These are phyloP conservation scores for Lasioglossum villosulum DNA, from an alignment of 2,888 invertebrate genomes.

Conservation along the genomic window DNA sequence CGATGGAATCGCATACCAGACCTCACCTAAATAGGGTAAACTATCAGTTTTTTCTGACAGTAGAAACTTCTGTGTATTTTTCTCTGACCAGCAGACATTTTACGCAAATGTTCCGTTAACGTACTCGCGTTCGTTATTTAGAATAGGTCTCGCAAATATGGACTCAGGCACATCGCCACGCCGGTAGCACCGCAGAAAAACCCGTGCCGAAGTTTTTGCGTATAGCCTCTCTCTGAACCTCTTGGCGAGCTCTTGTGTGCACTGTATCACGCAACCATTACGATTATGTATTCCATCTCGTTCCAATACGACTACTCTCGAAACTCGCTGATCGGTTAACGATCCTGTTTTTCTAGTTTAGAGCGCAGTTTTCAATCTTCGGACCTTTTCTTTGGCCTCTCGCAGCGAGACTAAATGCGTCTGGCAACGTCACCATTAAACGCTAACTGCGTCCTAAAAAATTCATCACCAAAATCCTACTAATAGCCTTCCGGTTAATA, in stretches of 20 bases:
- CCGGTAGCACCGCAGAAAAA: neutral
- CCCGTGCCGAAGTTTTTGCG: neutral
- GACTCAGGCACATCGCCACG: neutral
- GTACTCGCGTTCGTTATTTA: neutral
- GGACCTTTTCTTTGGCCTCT: neutral
- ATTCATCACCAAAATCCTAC: too few relatives aligned
- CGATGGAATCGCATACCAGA: neutral
- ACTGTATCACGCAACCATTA: neutral
- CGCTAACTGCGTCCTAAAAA: too few relatives aligned
- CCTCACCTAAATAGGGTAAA: neutral
- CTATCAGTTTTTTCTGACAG: neutral
- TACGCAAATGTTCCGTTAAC: neutral
- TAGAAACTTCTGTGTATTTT: neutral
- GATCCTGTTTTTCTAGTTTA: slow-evolving; percentile 7
- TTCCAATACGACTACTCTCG: neutral
- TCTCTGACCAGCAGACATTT: neutral
- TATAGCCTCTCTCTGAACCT: neutral
- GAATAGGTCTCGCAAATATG: neutral
- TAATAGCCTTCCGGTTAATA: too few relatives aligned
- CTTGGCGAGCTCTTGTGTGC: neutral
- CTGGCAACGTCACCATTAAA: neutral
- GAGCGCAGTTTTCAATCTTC: neutral
- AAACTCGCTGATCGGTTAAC: neutral
- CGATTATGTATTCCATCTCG: neutral
- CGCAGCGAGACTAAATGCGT: neutral